phyloP scores from a whole-genome alignment of 2,888 invertebrate genomes.

The Tipula vernalis region DNA sequence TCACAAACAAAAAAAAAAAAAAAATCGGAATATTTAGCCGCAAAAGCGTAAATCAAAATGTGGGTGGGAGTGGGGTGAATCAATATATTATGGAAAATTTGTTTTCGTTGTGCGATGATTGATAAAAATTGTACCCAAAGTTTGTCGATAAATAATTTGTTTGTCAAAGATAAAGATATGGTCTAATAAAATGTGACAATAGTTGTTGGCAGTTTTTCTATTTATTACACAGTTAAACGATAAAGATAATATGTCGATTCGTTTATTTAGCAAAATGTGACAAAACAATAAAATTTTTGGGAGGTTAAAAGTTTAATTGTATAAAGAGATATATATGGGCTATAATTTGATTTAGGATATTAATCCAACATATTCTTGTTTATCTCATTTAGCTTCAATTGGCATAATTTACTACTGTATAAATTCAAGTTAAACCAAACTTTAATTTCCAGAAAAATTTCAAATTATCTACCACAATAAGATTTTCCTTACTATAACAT shows the following conservation, averaged over 20 bases:
- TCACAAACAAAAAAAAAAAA: background rate
- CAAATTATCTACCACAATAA: too few relatives aligned
- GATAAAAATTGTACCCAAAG: background rate
- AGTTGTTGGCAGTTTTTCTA: background rate
- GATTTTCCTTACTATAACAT: too few relatives aligned
- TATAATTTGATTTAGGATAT: too few relatives aligned
- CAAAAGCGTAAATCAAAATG: background rate
- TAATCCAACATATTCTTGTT: too few relatives aligned
- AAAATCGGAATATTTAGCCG: background rate
- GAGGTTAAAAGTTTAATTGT: background rate
- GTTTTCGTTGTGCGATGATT: background rate
- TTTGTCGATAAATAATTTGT: background rate
- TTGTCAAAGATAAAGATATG: background rate
- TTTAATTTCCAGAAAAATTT: too few relatives aligned
- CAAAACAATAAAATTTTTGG: background rate
- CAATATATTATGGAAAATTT: background rate
- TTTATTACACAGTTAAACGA: background rate
- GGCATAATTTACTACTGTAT: too few relatives aligned
- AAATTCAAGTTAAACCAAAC: too few relatives aligned
- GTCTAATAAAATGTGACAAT: background rate
- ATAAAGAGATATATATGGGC: too few relatives aligned
- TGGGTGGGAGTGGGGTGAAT: background rate
- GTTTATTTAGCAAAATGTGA: background rate
- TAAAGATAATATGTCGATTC: background rate
- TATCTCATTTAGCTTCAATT: too few relatives aligned